phyloP scores from a whole-genome alignment of 2,113 vertebrate species.

The Chaenocephalus aceratus region DNA sequence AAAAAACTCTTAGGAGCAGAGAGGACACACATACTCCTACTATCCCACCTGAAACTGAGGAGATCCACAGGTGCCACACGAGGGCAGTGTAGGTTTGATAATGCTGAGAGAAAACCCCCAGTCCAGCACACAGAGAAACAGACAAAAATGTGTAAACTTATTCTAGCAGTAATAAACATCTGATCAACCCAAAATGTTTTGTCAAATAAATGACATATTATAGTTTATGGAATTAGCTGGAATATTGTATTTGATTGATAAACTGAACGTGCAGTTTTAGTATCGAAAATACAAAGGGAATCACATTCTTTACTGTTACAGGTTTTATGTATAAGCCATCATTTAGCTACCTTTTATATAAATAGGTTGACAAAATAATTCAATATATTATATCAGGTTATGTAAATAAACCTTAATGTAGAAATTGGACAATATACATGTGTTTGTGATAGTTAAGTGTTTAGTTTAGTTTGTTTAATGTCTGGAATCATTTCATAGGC shows the following conservation, averaged over 20 bases:
- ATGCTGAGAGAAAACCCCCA: slow-evolving; percentile 5
- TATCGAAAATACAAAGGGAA: not conserved
- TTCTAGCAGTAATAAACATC: not conserved
- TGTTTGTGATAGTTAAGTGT: too few species aligned
- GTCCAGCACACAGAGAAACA: not conserved
- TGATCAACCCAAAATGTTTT: not conserved
- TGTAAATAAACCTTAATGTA: not conserved
- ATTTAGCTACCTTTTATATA: not conserved
- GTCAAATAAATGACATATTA: too few species aligned
- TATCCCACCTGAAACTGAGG: slow-evolving; percentile 22
- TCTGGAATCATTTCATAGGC: not conserved
- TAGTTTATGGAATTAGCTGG: too few species aligned
- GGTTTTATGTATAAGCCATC: not conserved
- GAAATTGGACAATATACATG: not conserved
- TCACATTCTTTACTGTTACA: not conserved
- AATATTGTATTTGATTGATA: not conserved
- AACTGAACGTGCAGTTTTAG: not conserved
- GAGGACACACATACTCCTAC: not conserved
- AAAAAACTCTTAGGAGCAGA: not conserved
- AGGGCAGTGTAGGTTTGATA: slow-evolving; percentile 66
- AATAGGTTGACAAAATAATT: not conserved
- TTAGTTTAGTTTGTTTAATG: not conserved
- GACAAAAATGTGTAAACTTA: not conserved
- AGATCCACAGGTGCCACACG: slow-evolving; percentile 59
- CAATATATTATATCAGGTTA: not conserved